A percentile compares a stretch with the other conserved stretches of the same genome.
phyloP scores from a whole-genome alignment of 2,888 invertebrate genomes.

The Drosophila fulvimacula region DNA sequence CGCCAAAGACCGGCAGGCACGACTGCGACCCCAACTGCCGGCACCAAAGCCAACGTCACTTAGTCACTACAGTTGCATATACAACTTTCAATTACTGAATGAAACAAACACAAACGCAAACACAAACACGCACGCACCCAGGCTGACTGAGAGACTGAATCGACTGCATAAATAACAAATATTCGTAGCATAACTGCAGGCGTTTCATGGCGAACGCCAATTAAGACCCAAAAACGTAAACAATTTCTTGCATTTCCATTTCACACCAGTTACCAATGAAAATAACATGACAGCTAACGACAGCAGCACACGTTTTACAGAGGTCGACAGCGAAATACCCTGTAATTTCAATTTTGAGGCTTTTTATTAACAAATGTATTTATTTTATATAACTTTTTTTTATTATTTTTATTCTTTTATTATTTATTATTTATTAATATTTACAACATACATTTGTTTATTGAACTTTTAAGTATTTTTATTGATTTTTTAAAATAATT shows the following conservation, averaged over 20 bases:
- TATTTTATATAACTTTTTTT: no score
- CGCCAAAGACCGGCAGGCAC: conserved; percentile 23
- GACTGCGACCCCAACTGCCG: not conserved
- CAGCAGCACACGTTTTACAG: not conserved
- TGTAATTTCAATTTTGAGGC: no score
- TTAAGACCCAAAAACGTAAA: conserved; percentile 69
- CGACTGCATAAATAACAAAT: conserved; percentile 55
- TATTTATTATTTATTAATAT: no score
- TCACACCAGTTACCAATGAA: conserved; percentile 62
- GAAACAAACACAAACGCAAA: conserved; percentile 36
- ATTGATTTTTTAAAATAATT: no score
- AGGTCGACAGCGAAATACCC: conserved; percentile 7
- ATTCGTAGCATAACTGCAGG: conserved; percentile 71
- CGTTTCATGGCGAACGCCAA: conserved; percentile 64
- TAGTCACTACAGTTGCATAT: conserved; percentile 8
- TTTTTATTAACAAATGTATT: no score
- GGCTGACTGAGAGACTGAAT: conserved; percentile 8
- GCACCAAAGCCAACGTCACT: conserved; percentile 12
- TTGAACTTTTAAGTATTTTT: no score
- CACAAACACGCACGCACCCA: conserved; percentile 2
- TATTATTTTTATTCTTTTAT: no score
- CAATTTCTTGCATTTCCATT: conserved; percentile 74
- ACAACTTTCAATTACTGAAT: conserved; percentile 71
- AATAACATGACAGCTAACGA: conserved; percentile 41
- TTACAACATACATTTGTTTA: no score